phyloP scores from a whole-genome alignment of 2,113 vertebrate genomes.

The Australoheros scitulus region DNA sequence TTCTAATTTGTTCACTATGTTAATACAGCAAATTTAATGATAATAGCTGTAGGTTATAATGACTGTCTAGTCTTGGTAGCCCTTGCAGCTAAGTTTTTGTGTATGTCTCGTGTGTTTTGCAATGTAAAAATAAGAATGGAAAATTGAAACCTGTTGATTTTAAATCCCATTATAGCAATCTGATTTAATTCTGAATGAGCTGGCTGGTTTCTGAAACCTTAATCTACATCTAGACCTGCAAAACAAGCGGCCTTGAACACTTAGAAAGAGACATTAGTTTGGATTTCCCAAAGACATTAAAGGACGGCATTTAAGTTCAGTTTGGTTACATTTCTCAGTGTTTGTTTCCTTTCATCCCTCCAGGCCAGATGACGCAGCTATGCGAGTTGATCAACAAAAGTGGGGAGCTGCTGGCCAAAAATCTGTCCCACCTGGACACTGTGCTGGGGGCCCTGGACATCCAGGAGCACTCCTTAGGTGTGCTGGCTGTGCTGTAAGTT shows the following conservation, averaged over 20 bases:
- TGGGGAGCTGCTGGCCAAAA: conserved; percentile 97
- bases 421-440: conserved; percentile 97
- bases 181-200: neutral
- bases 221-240: neutral
- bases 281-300: neutral
- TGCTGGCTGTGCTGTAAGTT: conserved; percentile 97
- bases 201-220: neutral
- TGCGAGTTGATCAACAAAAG: conserved; percentile 99
- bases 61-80: neutral
- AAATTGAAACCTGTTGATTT: neutral
- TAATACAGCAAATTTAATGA: neutral
- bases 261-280: neutral
- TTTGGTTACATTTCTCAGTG: neutral
- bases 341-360: neutral
- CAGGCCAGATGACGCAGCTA: conserved; percentile 99
- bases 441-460: conserved; percentile 97
- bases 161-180: neutral
- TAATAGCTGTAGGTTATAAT: neutral
- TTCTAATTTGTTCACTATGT: neutral
- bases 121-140: neutral
- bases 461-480: conserved; percentile 96
- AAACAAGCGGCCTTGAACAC: neutral
- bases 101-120: neutral
- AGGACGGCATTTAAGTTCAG: rapidly evolving
- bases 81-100: neutral